A percentile compares a stretch with the other conserved stretches of the same genome.
Conservation (phyloP, 2,888 invertebrate genomes). For the Teleogryllus oceanicus region DNA sequence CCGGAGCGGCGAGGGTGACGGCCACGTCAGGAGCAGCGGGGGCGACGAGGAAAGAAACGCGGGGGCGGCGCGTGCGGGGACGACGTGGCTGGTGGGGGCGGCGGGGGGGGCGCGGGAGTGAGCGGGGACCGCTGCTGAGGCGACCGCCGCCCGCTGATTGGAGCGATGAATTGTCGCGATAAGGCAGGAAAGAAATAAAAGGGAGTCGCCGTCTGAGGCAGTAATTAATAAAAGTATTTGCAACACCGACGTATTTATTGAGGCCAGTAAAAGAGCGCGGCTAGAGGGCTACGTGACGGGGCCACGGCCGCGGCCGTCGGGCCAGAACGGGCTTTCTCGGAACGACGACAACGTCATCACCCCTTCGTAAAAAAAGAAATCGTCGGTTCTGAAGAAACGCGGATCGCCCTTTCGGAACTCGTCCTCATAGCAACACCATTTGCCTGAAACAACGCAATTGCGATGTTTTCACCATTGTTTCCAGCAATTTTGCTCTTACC, state of each 20-base stretch:
- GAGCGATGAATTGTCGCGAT: background rate
- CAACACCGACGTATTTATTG: background rate
- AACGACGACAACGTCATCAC: background rate
- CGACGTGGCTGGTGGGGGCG: background rate
- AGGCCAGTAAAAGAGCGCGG: background rate
- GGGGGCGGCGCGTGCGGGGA: no score
- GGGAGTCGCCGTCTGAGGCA: background rate
- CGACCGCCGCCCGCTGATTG: background rate
- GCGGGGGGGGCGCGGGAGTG: slow-evolving; percentile 21
- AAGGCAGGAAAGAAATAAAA: slow-evolving; percentile 21
- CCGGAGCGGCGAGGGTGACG: no score
- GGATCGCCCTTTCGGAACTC: background rate
- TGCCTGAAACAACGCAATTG: no score
- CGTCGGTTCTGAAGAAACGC: background rate
- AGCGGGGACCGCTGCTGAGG: background rate
- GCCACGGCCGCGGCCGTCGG: background rate
- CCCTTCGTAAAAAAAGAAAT: background rate
- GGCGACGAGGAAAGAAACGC: no score
- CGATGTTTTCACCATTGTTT: no score
- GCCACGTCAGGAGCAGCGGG: no score
- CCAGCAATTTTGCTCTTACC: no score
- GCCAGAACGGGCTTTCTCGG: background rate
- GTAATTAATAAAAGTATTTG: slow-evolving; percentile 6
- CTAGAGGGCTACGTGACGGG: background rate
- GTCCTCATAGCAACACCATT: background rate